phyloP scores from a whole-genome alignment of 2,888 invertebrate genomes.

The Pomacea canaliculata region DNA sequence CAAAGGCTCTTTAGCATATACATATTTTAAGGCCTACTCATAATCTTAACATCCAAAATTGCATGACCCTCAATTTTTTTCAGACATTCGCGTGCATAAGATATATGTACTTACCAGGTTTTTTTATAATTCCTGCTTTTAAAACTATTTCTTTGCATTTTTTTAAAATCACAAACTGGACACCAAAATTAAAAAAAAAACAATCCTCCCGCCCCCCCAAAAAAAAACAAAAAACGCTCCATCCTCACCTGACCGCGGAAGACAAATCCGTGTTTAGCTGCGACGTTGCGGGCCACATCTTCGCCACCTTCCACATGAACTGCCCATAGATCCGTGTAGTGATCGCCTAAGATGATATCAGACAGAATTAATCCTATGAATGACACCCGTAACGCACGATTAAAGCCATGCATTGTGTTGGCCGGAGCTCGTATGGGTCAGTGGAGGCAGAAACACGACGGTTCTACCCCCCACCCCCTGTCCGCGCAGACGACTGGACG shows the following conservation, averaged over 20 bases:
- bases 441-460: conserved; percentile 21
- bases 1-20: too few species aligned
- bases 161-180: too few species aligned
- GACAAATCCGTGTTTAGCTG: conserved; percentile 61
- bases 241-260: conserved; percentile 55
- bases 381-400: conserved; percentile 40
- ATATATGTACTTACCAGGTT: too few species aligned
- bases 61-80: not conserved
- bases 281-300: conserved; percentile 54
- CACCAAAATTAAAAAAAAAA: too few species aligned
- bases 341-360: conserved; percentile 39
- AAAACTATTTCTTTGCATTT: too few species aligned
- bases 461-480: conserved; percentile 26
- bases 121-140: too few species aligned
- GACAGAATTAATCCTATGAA: conserved; percentile 44
- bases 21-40: too few species aligned
- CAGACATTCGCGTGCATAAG: too few species aligned
- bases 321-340: conserved; percentile 65
- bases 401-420: conserved; percentile 46
- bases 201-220: too few species aligned
- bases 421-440: conserved; percentile 17
- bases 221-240: conserved; percentile 4
- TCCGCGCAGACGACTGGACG: conserved; percentile 20
- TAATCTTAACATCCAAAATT: too few species aligned
- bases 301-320: conserved; percentile 61